Percentiles rank a stretch among this genome's conserved stretches.
phyloP scores from a whole-genome alignment of 2,113 vertebrate genomes.

The Chroicocephalus ridibundus region DNA sequence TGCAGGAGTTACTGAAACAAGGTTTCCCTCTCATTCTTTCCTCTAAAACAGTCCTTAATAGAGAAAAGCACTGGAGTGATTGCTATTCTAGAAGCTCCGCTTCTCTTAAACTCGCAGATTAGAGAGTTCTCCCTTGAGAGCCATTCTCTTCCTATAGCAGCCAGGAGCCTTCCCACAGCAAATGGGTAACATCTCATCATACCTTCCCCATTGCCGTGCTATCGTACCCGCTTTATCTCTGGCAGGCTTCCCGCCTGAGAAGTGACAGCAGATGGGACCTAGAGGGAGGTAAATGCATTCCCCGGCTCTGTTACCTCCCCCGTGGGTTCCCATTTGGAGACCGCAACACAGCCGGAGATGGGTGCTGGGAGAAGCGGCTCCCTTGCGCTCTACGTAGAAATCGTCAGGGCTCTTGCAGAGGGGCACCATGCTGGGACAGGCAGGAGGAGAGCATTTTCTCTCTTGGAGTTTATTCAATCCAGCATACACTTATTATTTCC shows the following conservation, averaged over 20 bases:
- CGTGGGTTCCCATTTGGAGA: not conserved
- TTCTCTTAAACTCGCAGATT: not conserved
- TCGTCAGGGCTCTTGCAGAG: not conserved
- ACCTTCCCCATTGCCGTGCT: not conserved
- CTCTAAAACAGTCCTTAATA: not conserved
- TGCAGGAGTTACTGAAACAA: not conserved
- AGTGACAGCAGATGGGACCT: not conserved
- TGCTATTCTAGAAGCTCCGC: not conserved
- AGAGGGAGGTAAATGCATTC: not conserved
- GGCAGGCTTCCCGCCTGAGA: accelerated
- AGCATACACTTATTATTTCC: conserved; percentile 40
- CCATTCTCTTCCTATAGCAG: not conserved
- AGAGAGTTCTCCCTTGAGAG: not conserved
- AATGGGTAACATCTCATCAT: accelerated
- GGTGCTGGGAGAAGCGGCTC: not conserved
- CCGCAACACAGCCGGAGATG: not conserved
- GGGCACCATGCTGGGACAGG: not conserved
- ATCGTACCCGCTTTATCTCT: accelerated
- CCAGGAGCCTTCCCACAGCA: not conserved
- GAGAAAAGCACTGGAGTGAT: not conserved
- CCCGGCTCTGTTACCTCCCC: not conserved
- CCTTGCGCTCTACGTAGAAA: not conserved
- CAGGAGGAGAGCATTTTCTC: not conserved
- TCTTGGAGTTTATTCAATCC: conserved; percentile 23
- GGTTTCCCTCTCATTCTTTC: not conserved